Conservation (phyloP, 2,113 vertebrate genomes). For the Merops nubicus region DNA sequence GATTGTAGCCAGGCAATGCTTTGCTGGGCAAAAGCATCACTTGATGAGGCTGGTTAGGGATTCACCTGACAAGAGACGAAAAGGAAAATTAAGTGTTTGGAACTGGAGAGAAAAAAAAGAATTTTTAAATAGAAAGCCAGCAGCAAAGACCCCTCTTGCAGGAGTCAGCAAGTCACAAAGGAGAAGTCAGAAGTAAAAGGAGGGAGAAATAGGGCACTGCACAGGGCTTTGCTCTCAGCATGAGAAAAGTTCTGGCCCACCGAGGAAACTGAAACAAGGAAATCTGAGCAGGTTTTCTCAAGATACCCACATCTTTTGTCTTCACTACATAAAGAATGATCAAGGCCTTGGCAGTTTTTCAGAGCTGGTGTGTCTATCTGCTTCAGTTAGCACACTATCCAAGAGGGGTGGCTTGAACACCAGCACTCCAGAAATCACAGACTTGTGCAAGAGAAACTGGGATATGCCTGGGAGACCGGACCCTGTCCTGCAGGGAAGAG, state of each 20-base stretch:
- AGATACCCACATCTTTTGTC: neutral
- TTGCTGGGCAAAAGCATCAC: neutral
- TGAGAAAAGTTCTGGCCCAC: neutral
- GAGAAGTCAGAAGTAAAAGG: neutral
- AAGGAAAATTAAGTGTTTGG: neutral
- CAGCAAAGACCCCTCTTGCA: neutral
- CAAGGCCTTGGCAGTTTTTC: neutral
- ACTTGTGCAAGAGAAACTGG: neutral
- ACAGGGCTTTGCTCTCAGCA: neutral
- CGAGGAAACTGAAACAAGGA: neutral
- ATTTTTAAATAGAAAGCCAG: neutral
- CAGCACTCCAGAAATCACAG: neutral
- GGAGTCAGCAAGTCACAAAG: neutral
- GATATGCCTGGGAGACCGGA: neutral
- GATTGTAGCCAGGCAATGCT: neutral
- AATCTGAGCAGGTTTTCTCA: neutral
- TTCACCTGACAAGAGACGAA: neutral
- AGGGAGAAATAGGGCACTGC: neutral
- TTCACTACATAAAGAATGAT: neutral
- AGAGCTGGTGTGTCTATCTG: neutral
- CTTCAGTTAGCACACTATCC: rapidly evolving
- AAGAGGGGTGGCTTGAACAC: neutral
- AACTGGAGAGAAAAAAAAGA: neutral
- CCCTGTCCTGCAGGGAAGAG: neutral
- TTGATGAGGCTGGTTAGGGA: neutral